Evolutionary conservation across 2,888 invertebrate species (phyloP).

Genomic region (Scrobipalpa atriplicella): DNA sequence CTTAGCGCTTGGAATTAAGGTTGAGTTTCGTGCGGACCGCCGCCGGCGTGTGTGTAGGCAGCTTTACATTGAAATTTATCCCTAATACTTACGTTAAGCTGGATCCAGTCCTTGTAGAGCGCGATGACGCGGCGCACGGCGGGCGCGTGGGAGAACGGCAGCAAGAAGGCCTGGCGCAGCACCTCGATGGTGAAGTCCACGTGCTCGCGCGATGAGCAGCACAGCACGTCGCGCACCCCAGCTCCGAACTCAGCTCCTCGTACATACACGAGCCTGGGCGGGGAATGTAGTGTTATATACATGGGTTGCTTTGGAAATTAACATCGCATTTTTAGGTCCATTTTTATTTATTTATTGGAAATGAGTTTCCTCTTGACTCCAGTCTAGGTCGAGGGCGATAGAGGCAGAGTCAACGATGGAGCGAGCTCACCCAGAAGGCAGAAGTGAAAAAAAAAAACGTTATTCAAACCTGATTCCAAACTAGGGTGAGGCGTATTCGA

Average conservation of each 20-base stretch:
- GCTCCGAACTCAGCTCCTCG: constrained; percentile 78
- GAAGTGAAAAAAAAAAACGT: too few species aligned
- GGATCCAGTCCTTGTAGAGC: constrained; percentile 98
- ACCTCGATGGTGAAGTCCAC: constrained; percentile 97
- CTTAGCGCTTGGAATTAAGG: too few species aligned
- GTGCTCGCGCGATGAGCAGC: constrained; percentile 92
- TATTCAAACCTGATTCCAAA: constrained; percentile 81
- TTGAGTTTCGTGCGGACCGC: too few species aligned
- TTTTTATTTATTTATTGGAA: too few species aligned
- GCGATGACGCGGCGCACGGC: constrained; percentile 95
- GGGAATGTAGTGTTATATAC: background rate
- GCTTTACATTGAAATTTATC: too few species aligned
- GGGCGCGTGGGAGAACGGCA: constrained; percentile 94
- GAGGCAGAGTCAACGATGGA: too few species aligned
- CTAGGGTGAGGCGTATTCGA: constrained; percentile 83
- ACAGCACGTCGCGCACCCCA: constrained; percentile 93
- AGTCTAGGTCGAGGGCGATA: too few species aligned
- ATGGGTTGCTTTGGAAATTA: too few species aligned
- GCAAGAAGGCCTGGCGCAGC: constrained; percentile 95
- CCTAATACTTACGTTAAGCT: constrained; percentile 87
- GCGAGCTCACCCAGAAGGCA: too few species aligned
- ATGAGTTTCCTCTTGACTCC: too few species aligned
- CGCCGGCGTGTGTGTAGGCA: too few species aligned
- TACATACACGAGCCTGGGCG: constrained; percentile 53
- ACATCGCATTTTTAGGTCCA: too few species aligned